Evolutionary conservation across 2,797 vertebrate species (phyloP), one percentile per base, ranked within the genome.

Genomic region (Antrozous pallidus): DNA sequence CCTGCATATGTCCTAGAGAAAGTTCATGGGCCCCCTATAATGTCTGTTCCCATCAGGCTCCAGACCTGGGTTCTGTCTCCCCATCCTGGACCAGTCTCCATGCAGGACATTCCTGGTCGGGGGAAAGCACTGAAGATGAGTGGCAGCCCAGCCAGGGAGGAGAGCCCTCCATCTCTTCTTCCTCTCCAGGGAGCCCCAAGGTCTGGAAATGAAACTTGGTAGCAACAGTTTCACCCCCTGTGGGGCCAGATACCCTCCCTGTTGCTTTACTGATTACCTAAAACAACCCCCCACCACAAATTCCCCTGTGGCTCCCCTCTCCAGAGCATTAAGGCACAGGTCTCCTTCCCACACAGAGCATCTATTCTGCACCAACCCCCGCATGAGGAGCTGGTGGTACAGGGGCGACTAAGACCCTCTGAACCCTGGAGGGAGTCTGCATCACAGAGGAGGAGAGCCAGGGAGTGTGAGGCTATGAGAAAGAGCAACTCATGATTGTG

Each of bases 131-230:
- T 49, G 31, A 45, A 51, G 54, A 38, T 13, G 22, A 61, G 36
- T 1, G 2, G 24, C 12, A n/a, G 20, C 10, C 51, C 2, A 2
- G 3, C 10, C 9, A 38, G 14, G 0, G 11, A 18, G 31, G 22
- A 67, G 51, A 13, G 24, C 7, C 47, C 11, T 20, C 7, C n/a
- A 20, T 28, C 10, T 47, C 45, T 63, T 70, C 31, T 84, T 38
- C n/a, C 20, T 61, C 49, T 18, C 45, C 67, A 73, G 31, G 38
- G 28, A 75, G 28, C 31, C 51, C 45, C 28, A 26, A 71, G 67
- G 45, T 40, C 51, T 65, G 33, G 17, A 85, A 47, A 16, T 58
- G 77, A 92, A 36, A 24, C 22, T 61, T 51, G 36, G 45, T 24
- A 3, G 22, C 18, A 69, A 33, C 8, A 10, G 1, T 17, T 38